phyloP scores from a whole-genome alignment of 2,797 vertebrate genomes.

The Oreochromis grahami region DNA sequence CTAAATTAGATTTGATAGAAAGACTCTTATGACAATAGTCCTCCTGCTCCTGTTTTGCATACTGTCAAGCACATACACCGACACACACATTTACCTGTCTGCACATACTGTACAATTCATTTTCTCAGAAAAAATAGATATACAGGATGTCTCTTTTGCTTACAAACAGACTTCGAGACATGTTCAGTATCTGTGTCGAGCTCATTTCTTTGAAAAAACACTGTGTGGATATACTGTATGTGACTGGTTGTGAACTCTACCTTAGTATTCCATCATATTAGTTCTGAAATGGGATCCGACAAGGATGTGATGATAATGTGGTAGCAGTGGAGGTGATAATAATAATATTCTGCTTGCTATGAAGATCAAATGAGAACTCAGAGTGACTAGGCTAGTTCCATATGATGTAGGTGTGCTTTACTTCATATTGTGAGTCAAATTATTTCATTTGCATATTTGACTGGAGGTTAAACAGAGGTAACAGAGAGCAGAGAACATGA shows the following conservation, averaged over 20 bases:
- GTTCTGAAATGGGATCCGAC: neutral
- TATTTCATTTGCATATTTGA: constrained; percentile 52
- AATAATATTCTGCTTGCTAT: constrained; percentile 25
- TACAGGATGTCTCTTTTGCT: neutral
- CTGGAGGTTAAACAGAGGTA: constrained; percentile 33
- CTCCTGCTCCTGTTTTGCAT: constrained; percentile 15
- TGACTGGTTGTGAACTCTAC: constrained; percentile 32
- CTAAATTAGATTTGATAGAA: constrained; percentile 58
- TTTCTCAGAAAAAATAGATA: neutral
- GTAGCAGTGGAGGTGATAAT: constrained; percentile 19
- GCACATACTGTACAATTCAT: neutral
- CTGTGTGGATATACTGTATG: neutral
- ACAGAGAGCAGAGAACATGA: constrained; percentile 18
- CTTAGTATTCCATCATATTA: constrained; percentile 22
- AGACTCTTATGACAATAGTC: constrained; percentile 22
- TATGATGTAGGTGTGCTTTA: constrained; percentile 11
- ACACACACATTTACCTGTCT: neutral
- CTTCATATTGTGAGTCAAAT: constrained; percentile 26
- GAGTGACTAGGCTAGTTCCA: neutral
- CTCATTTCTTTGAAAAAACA: constrained; percentile 9
- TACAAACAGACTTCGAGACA: neutral
- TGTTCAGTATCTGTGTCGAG: neutral
- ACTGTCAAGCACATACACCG: neutral
- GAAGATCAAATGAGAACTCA: constrained; percentile 38
- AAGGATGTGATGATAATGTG: neutral